These are phyloP conservation scores for Strigamia transsilvanica DNA, from an alignment of 2,888 invertebrate genomes.

Conservation along the genomic window DNA sequence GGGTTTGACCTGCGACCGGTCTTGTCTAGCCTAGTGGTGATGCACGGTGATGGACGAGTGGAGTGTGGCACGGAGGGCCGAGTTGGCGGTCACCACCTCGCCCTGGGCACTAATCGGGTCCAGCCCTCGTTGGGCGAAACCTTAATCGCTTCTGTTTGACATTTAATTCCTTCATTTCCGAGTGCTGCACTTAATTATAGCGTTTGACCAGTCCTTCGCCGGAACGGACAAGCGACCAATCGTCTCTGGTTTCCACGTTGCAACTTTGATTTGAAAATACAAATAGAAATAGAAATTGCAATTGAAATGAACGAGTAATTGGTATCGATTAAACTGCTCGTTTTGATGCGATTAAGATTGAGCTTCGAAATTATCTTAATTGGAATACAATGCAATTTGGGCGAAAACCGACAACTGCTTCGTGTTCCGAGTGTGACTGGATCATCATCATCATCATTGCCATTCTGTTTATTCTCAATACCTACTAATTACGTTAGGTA, in stretches of 20 bases:
- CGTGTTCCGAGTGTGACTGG: not conserved
- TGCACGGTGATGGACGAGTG: conserved; percentile 21
- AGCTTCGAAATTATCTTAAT: conserved; percentile 12
- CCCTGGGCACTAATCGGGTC: conserved; percentile 12
- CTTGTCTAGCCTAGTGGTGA: conserved; percentile 24
- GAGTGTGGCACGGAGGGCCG: not conserved
- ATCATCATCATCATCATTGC: not conserved
- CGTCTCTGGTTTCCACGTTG: too few species aligned
- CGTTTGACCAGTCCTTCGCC: not conserved
- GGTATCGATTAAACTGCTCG: not conserved
- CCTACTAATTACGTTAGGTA: not conserved
- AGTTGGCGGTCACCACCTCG: conserved; percentile 15
- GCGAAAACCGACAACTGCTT: conserved; percentile 3
- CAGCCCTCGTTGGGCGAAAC: conserved; percentile 15
- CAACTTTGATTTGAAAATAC: too few species aligned
- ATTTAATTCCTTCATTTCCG: conserved; percentile 14
- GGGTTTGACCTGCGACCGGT: conserved; percentile 41
- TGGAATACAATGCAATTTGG: not conserved
- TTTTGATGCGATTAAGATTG: not conserved
- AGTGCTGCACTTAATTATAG: not conserved
- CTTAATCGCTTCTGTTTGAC: conserved; percentile 9
- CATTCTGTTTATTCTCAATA: conserved; percentile 18
- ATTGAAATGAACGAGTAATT: too few species aligned
- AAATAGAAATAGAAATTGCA: too few species aligned
- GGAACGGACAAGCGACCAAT: too few species aligned